Evolutionary conservation across 2,113 vertebrate species (phyloP), one percentile per base, ranked within the genome.

Genomic region (Burhinus bistriatus): DNA sequence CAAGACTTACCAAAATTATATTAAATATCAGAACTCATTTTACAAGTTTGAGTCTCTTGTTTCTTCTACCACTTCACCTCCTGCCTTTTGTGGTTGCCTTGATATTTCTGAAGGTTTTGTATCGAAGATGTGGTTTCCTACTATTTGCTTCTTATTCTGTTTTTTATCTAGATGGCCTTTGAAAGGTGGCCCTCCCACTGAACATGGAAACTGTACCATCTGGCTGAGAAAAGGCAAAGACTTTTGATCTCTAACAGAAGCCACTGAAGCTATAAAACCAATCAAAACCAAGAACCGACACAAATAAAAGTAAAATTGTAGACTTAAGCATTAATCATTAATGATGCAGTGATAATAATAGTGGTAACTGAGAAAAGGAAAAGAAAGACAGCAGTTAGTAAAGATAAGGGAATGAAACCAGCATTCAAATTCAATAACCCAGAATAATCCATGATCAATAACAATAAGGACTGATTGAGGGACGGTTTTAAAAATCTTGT

Each of bases 241-340:
- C 58, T 96, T 95, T 68, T 95, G 70, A 95, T 84, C 36, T 79
- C 49, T 71, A 21, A 62, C n/a, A 94, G 82, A 78, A 96, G 20
- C 26, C 38, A 26, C 38, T 64, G 32, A 72, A 79, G 27, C n/a
- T 61, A 18, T 54, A 92, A 96, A 95, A n/a, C 15, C 42, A 85
- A 90, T 34, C 26, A 54, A 90, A 83, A 80, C 3, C n/a, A 59
- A 95, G 72, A 51, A 71, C 4, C 8, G 15, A 71, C 20, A 93
- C 13, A 76, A 89, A 92, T 44, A 52, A 65, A 29, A 72, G 0
- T 13, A 62, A n/a, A 47, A 57, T 8, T 34, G 10, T 72, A 75
- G 8, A 45, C 20, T 90, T 72, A 90, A 92, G 20, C 30, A 87
- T 73, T 66, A 72, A 42, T 27, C 2, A 5, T 76, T 87, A 78